Conservation (phyloP, 1,140 invertebrate genomes). For the Coptotermes formosanus region DNA sequence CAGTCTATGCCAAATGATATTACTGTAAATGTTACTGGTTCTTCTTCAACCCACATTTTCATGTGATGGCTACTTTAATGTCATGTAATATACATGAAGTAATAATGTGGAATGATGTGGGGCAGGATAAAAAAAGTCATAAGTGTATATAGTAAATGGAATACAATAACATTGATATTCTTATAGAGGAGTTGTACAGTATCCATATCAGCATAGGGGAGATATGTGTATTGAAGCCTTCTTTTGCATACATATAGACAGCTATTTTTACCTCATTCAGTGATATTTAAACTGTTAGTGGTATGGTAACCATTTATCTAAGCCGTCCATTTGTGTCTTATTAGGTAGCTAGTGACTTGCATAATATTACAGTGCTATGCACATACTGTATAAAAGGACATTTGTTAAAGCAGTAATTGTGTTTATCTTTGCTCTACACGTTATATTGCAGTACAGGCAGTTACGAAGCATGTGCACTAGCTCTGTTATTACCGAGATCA, state of each 20-base stretch:
- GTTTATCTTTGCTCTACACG: neutral
- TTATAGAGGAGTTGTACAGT: neutral
- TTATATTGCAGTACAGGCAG: neutral
- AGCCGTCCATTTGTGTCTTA: constrained; percentile 14
- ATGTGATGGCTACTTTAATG: too few relatives aligned
- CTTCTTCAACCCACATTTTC: too few relatives aligned
- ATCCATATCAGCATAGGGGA: neutral
- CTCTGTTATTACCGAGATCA: too few relatives aligned
- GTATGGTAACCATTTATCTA: neutral
- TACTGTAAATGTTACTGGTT: neutral
- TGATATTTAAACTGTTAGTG: neutral
- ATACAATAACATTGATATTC: neutral
- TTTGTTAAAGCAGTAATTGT: neutral
- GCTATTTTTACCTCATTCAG: neutral
- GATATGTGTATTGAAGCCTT: neutral
- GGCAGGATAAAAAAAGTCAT: neutral
- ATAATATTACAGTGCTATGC: neutral
- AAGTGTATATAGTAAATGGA: neutral
- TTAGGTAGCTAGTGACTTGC: neutral
- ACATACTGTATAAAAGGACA: neutral
- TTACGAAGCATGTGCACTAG: too few relatives aligned
- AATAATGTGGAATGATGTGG: too few relatives aligned
- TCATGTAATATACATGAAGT: too few relatives aligned
- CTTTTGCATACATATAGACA: neutral
- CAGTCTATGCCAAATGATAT: neutral